These are phyloP conservation scores for Lithophane semibrunnea DNA, from an alignment of 2,888 invertebrate genomes.

Conservation along the genomic window DNA sequence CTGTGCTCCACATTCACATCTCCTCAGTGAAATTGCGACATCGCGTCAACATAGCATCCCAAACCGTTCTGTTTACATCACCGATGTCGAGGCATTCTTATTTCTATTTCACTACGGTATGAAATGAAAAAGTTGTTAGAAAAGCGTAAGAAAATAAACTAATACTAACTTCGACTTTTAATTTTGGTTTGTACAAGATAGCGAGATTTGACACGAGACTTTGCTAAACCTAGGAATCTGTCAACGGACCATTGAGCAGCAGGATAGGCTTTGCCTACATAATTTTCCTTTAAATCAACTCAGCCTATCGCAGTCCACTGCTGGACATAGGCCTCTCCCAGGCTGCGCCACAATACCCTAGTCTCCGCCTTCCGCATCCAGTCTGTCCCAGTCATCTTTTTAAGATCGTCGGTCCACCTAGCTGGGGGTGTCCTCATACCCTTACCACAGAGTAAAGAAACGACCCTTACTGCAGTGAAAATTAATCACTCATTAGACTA, in stretches of 20 bases:
- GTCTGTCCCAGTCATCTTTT: too few relatives aligned
- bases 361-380: too few relatives aligned
- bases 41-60: conserved; percentile 29
- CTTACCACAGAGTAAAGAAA: too few relatives aligned
- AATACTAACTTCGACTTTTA: neutral
- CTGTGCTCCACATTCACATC: conserved; percentile 47
- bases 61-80: conserved; percentile 37
- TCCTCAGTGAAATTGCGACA: conserved; percentile 47
- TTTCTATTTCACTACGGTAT: neutral
- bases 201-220: neutral
- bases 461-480: neutral
- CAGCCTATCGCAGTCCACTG: too few relatives aligned
- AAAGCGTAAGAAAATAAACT: neutral
- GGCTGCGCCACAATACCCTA: too few relatives aligned
- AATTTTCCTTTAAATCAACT: neutral
- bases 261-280: neutral
- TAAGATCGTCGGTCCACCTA: too few relatives aligned
- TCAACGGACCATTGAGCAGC: neutral
- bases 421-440: too few relatives aligned
- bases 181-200: neutral
- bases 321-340: too few relatives aligned
- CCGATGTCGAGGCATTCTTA: conserved; percentile 34
- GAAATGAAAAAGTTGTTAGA: neutral
- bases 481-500: too few relatives aligned
- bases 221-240: neutral